Evolutionary conservation across 1,140 invertebrate genomes (phyloP).

Genomic region (Panonychus citri): DNA sequence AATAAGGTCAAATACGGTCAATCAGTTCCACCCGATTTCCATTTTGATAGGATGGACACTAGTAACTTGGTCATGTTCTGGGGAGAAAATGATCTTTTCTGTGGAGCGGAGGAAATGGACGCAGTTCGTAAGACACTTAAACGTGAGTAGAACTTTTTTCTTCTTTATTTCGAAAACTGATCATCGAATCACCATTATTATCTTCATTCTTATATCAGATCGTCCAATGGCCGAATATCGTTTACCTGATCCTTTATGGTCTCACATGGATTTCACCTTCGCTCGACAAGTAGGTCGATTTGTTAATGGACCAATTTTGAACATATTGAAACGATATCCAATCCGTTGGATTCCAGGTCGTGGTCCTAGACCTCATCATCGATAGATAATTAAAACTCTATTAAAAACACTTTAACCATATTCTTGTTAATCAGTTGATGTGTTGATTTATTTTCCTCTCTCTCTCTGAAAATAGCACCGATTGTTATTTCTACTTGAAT

Average conservation of each 20-base stretch:
- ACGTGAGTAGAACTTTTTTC: neutral
- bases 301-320: neutral
- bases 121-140: neutral
- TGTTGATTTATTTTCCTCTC: too few relatives aligned
- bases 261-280: slow-evolving; percentile 12
- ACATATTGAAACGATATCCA: neutral
- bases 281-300: slow-evolving; percentile 5
- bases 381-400: too few relatives aligned
- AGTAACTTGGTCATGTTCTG: neutral
- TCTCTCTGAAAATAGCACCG: too few relatives aligned
- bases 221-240: neutral
- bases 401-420: too few relatives aligned
- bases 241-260: slow-evolving; percentile 9
- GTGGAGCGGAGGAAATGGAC: neutral
- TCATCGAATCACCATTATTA: too few relatives aligned
- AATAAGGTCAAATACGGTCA: slow-evolving; percentile 4
- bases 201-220: neutral
- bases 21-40: neutral
- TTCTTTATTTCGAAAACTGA: too few relatives aligned
- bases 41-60: neutral
- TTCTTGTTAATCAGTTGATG: too few relatives aligned
- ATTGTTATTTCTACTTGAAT: too few relatives aligned
- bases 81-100: neutral
- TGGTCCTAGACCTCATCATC: too few relatives aligned
- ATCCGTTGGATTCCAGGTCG: neutral